Evolutionary conservation across 2,888 invertebrate species (phyloP), one percentile per base, ranked within the genome.

Genomic region (Pemphredon lugubris): DNA sequence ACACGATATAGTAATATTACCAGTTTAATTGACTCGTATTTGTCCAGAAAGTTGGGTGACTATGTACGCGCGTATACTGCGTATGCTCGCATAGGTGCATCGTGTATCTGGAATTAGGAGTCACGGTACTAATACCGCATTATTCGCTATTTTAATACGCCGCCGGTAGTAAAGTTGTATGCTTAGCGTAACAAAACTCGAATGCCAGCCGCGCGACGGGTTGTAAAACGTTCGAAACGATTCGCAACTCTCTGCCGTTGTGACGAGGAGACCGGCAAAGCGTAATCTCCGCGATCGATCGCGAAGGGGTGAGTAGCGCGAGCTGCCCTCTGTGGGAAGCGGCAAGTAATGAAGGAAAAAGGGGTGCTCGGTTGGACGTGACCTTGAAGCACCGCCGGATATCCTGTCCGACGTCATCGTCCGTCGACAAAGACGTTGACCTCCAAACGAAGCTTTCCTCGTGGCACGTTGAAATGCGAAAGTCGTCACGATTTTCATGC

Each of bases 321-420:
- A 85, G 84, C 75, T 82, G 85, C 77, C 85, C 82, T 85, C 85
- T 78, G 61, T 68, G 65, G 77, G 76, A 30, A n/a, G 37, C 32
- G 37, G 34, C 45, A 59, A 30, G 78, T 51, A 83, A 73, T 74
- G 26, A 37, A 13, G 63, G 14, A 61, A 47, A 65, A 50, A 75
- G 58, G 55, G 74, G 66, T 65, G 69, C 76, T 81, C 76, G 58
- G 73, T 59, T 70, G 72, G 65, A 66, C 48, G 48, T 73, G 77
- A 72, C 77, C 77, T 82, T 80, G 78, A 75, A 67, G 66, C 59
- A 26, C 47, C 50, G 21, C 50, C 69, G 73, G 73, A 70, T 68
- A 67, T 75, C 65, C 73, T 71, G 60, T 42, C 18, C 68, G 71
- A 58, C 68, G 75, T 72, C 79, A 80, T 80, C 73, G 68, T 60